Conservation (phyloP, 92 coral and sea anemone species). For the Zoanthus sociatus region DNA sequence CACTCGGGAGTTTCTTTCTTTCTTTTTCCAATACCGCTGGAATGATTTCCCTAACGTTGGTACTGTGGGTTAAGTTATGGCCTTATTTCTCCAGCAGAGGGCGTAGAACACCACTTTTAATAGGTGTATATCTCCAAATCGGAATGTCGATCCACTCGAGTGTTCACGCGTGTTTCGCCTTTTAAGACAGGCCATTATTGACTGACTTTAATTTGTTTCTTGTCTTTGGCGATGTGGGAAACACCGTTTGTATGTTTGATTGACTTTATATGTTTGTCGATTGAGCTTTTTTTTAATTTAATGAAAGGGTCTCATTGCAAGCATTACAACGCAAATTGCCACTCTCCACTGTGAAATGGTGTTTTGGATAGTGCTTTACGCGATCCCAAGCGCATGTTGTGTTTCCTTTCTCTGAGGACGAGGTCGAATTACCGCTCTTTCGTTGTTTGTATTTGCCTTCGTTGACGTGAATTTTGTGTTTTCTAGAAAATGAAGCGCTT, state of each 20-base stretch:
- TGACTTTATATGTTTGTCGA: too few species aligned
- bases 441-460: not conserved
- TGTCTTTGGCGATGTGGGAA: slow-evolving; percentile 58
- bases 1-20: slow-evolving; percentile 49
- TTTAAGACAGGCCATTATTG: slow-evolving; percentile 30
- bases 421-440: not conserved
- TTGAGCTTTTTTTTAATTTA: not conserved
- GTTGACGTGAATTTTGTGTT: too few species aligned
- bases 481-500: not conserved
- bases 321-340: not conserved
- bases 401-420: not conserved
- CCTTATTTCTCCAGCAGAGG: slow-evolving; percentile 44
- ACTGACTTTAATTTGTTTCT: slow-evolving; percentile 41
- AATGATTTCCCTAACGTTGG: slow-evolving; percentile 52
- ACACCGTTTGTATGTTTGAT: slow-evolving; percentile 57
- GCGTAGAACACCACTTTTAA: slow-evolving; percentile 36
- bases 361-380: not conserved
- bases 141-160: slow-evolving; percentile 45
- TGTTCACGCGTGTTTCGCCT: slow-evolving; percentile 33
- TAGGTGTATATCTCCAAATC: slow-evolving; percentile 21
- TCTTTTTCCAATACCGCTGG: slow-evolving; percentile 70
- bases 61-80: slow-evolving; percentile 55
- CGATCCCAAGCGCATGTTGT: not conserved
- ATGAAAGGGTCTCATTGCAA: not conserved
- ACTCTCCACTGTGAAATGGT: not conserved